A percentile compares a stretch with the other conserved stretches of the same genome.
Conservation (phyloP, 2,888 invertebrate species). For the Timema podura region DNA sequence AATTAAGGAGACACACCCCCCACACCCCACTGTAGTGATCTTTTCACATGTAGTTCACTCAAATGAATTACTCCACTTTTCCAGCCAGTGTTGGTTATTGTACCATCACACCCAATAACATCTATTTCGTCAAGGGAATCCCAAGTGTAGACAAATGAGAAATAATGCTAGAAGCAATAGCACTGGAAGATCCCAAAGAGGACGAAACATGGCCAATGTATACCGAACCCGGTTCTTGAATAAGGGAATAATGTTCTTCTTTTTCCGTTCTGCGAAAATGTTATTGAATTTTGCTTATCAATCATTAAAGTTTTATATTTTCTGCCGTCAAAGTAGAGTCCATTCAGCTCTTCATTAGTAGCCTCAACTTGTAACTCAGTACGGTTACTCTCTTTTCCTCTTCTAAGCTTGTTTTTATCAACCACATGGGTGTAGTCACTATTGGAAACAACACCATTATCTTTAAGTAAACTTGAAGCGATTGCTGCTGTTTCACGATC, state of each 20-base stretch:
- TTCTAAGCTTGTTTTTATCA: too few relatives aligned
- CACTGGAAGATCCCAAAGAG: conserved; percentile 7
- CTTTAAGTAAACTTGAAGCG: too few relatives aligned
- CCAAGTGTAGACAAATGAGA: background rate
- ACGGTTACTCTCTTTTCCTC: background rate
- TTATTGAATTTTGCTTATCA: background rate
- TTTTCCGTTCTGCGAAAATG: too few relatives aligned
- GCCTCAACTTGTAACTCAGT: background rate
- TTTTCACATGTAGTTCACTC: conserved; percentile 24
- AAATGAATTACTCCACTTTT: conserved; percentile 25
- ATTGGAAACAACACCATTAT: too few relatives aligned
- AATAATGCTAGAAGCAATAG: background rate
- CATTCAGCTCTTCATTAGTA: background rate
- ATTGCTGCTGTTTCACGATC: too few relatives aligned
- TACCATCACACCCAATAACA: conserved; percentile 30
- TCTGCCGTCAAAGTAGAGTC: background rate
- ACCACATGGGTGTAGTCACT: too few relatives aligned
- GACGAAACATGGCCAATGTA: conserved; percentile 11
- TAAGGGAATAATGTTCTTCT: background rate
- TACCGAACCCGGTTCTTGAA: background rate
- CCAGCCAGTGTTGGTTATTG: conserved; percentile 26
- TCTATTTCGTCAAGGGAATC: conserved; percentile 23
- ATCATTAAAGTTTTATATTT: background rate
- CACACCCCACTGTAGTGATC: conserved; percentile 29
- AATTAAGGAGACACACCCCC: conserved; percentile 22